Base-by-base conservation (phyloP, 2,797 vertebrate genomes). In the Muscicapa comitata region DNA sequence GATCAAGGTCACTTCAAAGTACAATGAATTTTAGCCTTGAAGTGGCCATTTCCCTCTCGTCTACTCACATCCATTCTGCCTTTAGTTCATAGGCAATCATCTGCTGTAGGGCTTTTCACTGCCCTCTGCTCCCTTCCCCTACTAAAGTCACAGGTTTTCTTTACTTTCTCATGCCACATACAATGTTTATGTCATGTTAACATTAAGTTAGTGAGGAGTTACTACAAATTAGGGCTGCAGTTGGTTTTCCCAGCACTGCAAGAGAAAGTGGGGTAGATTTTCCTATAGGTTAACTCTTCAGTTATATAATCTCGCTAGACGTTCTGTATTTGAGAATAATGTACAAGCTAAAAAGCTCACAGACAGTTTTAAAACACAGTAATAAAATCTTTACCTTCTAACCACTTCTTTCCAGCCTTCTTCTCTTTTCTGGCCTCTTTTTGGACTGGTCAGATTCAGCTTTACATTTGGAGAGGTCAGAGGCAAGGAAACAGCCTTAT, bases 321-420 rank as follows among this genome's bases (percentile, higher is more conserved):
- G 47, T 77, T 85, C 47, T 48, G 5, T 40, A 54, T 58, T 76
- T 70, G 53, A 78, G 45, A 58, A n/a, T 25, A 61, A 35, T 37
- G 85, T 43, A 76, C 16, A 71, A 65, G 35, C 10, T 11, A 42
- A 66, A 78, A 80, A 77, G 29, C 20, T 77, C 47, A 73, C 3
- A 82, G 17, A 59, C 5, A 76, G 53, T 54, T 93, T 61, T 21
- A 31, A 79, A 73, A 59, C 5, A 66, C 0, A 29, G 25, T 73
- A 79, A 33, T 54, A 6, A 94, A 94, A 29, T 62, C 53, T 96
- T 96, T 95, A 99, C 99, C 99, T 98, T 97, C 99, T 98, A 78
- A 99, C 99, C 61, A 99, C 99, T 97, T 99, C 99, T 97, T 99
- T 99, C 99, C 99, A 99, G 24, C 99, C 99, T 93, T 99, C 99